phyloP scores from a whole-genome alignment of 2,888 invertebrate genomes.

The Coecobrya sp. region DNA sequence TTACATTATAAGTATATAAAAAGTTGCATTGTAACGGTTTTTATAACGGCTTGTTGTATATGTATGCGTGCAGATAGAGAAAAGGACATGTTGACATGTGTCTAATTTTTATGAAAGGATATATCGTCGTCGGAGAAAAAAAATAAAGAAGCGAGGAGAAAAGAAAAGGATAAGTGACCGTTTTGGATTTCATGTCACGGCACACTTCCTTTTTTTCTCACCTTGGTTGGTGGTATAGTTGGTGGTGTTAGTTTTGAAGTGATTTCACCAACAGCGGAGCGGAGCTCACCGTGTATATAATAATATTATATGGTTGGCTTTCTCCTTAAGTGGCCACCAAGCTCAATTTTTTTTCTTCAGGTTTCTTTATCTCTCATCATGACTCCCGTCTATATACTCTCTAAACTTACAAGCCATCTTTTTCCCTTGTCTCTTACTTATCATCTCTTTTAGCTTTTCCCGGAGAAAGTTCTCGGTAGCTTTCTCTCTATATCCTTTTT shows the following conservation, averaged over 20 bases:
- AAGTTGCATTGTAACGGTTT: too few relatives aligned
- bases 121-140: not conserved
- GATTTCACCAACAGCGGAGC: not conserved
- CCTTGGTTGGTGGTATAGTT: not conserved
- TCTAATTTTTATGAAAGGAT: too few relatives aligned
- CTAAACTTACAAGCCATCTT: too few relatives aligned
- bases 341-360: not conserved
- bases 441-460: too few relatives aligned
- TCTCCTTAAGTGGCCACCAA: not conserved
- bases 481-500: too few relatives aligned
- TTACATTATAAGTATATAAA: too few relatives aligned
- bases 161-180: not conserved
- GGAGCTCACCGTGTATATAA: too few relatives aligned
- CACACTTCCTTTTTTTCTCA: constrained; percentile 10
- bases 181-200: constrained; percentile 38
- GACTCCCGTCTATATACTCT: not conserved
- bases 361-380: not conserved
- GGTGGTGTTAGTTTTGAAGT: not conserved
- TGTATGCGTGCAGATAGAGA: too few relatives aligned
- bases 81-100: too few relatives aligned
- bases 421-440: too few relatives aligned
- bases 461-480: too few relatives aligned
- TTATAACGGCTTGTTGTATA: too few relatives aligned
- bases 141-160: not conserved
- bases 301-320: not conserved